Evolutionary conservation across 1,140 invertebrate species (phyloP), one percentile per base, ranked within the genome.

Genomic region (Drosophila gunungcola): DNA sequence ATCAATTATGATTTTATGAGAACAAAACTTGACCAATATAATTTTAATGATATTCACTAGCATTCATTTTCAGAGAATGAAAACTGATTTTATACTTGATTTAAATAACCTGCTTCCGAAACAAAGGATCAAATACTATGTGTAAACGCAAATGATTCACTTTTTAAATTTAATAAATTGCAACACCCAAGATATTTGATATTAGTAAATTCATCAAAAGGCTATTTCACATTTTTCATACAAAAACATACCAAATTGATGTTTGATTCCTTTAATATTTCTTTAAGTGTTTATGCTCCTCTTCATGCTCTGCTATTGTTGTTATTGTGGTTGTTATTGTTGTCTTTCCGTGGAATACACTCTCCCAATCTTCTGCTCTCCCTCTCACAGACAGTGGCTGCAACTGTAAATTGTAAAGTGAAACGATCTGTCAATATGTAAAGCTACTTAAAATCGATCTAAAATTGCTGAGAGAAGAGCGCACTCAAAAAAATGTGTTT

Each of bases 341-440:
- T 32, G 48, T n/a, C 5, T n/a, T 36, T 34, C 48, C 36, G 5
- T 10, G 49, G 49, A 51, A 36, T 51, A 29, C 49, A 36, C 52
- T 34, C 53, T 56, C 61, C 39, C 38, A 45, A 57, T 42, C 48
- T 32, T 34, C 11, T 10, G 12, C 27, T 25, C 42, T n/a, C 21
- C 4, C 43, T 41, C 16, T 36, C 3, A 10, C 4, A 29, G 9
- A 16, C 4, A 34, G 53, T 34, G 57, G 10, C 55, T 34, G 46
- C 64, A 64, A 62, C 46, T 43, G 58, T 43, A 9, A 68, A 51
- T 48, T 21, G 34, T n/a, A 29, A 49, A 52, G 21, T 27, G 29
- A 64, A 52, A n/a, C 34, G 32, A 68, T 67, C 57, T 43, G 29
- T 51, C 27, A 63, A 4, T 43, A 61, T 21, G 39, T 2, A 64